Evolutionary conservation across 2,113 vertebrate genomes (phyloP), one percentile per base, ranked within the genome.

Genomic region (Nannospalax galili): DNA sequence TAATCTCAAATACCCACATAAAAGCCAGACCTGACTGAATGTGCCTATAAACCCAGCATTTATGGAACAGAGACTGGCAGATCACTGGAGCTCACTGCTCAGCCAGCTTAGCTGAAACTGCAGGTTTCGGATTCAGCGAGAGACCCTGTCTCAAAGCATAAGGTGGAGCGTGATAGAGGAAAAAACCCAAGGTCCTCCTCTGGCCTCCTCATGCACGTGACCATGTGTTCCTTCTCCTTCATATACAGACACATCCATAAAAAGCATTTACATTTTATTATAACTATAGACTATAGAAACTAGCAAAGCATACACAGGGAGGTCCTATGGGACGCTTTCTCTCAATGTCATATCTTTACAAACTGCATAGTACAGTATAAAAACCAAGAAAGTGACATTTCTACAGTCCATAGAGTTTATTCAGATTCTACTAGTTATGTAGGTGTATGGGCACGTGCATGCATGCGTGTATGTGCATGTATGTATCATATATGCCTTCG

Each of bases 221-320:
- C 48, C 48, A 6, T 52, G 48, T 52, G 48, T 52, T 52, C 48
- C 48, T 11, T 52, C 48, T 11, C 48, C 48, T 52, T 52, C 48
- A 52, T 52, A 11, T 52, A 73, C 72, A 42, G 37, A 42, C 73
- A 48, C 26, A 48, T 14, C 28, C 42, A 32, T 37, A 73, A 22
- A 20, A 75, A 75, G 28, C 30, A 30, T 24, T 35, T 16, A 78
- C 48, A 15, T 77, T 92, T 67, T 56, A 8, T 88, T 77, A 77
- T 91, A 85, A 91, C 37, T 79, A 37, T 42, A 67, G 52, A 93
- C 70, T 84, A 84, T 40, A 81, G 24, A 30, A 84, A 90, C 28
- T 80, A 75, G 4, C 58, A 77, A 62, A 87, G 56, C 64, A 92
- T 26, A n/a, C 26, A 67, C 0, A 45, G 15, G 7, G 17, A 87